phyloP scores from a whole-genome alignment of 2,113 vertebrate genomes.

The Cercopithecus mona region DNA sequence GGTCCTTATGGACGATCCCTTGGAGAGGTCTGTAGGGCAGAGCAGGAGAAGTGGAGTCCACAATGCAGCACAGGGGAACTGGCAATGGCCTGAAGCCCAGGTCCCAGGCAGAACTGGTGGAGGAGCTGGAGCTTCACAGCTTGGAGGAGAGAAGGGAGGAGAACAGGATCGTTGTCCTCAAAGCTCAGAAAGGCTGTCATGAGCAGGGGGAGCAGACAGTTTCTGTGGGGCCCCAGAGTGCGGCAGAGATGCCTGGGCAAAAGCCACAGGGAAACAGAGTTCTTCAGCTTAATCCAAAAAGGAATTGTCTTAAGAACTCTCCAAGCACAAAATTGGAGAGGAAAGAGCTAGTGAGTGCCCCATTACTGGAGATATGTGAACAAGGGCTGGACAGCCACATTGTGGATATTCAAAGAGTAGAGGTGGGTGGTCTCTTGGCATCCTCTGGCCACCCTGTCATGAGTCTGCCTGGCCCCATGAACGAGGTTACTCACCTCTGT shows the following conservation, averaged over 20 bases:
- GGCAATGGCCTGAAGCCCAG: background rate
- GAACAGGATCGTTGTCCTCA: background rate
- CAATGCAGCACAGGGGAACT: too few species aligned
- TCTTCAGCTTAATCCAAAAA: background rate
- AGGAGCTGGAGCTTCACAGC: background rate
- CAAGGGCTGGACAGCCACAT: background rate
- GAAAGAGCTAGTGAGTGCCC: background rate
- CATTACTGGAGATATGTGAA: background rate
- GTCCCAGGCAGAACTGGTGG: background rate
- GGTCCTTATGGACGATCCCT: background rate
- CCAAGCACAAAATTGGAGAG: background rate
- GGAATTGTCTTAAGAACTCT: slow-evolving; percentile 11
- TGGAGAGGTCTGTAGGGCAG: background rate
- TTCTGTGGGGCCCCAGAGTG: background rate
- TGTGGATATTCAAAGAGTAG: background rate
- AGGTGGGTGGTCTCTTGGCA: background rate
- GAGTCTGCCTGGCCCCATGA: background rate
- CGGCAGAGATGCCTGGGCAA: background rate
- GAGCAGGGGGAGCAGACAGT: background rate
- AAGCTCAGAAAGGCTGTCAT: background rate
- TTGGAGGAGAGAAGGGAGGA: background rate
- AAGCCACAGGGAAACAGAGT: slow-evolving; percentile 18
- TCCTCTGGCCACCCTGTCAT: background rate
- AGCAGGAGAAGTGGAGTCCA: background rate
- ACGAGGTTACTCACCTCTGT: background rate